phyloP scores from a whole-genome alignment of 1,140 invertebrate genomes.

The Aphis craccivora region DNA sequence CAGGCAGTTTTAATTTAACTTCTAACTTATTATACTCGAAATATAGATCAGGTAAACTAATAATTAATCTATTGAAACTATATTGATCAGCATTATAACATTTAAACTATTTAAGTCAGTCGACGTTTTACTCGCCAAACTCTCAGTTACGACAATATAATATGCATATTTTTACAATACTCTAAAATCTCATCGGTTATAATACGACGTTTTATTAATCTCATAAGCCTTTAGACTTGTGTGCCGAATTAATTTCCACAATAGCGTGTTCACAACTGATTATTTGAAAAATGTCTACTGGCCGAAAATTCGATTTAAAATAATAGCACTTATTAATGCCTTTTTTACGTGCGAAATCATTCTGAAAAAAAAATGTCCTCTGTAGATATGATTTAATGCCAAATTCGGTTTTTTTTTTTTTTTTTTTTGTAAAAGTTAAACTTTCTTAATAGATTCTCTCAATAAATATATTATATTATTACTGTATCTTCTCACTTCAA shows the following conservation, averaged over 20 bases:
- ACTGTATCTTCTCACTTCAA: not conserved
- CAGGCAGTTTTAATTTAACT: not conserved
- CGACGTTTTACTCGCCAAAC: not conserved
- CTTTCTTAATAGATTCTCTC: not conserved
- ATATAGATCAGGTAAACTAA: not conserved
- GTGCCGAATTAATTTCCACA: slow-evolving; percentile 31
- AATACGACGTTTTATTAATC: not conserved
- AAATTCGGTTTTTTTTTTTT: not conserved
- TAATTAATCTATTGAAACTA: not conserved
- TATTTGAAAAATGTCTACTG: not conserved
- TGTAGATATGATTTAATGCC: not conserved
- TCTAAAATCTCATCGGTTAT: not conserved
- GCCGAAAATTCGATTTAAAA: not conserved
- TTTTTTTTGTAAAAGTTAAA: not conserved
- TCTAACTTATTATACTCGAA: not conserved
- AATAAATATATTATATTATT: not conserved
- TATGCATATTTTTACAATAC: not conserved
- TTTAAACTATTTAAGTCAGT: not conserved
- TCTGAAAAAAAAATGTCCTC: not conserved
- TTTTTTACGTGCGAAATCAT: not conserved
- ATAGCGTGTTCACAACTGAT: not conserved
- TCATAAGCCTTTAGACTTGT: slow-evolving; percentile 7
- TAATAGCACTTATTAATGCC: not conserved
- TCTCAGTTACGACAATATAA: not conserved
- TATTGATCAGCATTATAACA: not conserved